phyloP scores from a whole-genome alignment of 2,888 invertebrate genomes.

The Zaprionus bogoriensis region DNA sequence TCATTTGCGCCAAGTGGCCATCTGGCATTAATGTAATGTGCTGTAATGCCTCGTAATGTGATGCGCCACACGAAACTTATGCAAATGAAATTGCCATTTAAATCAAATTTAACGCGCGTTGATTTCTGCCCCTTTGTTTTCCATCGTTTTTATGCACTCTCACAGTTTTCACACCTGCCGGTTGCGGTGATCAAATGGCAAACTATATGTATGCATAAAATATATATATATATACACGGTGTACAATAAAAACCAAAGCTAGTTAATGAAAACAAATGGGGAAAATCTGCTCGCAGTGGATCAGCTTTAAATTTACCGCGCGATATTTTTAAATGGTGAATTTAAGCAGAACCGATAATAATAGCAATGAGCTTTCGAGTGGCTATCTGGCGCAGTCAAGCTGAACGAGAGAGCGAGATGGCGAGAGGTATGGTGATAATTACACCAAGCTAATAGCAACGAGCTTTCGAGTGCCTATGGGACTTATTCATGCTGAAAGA shows the following conservation, averaged over 20 bases:
- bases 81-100: conserved; percentile 64
- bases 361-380: background rate
- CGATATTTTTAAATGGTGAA: background rate
- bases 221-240: no score
- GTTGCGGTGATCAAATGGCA: background rate
- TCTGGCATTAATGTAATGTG: conserved; percentile 59
- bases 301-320: background rate
- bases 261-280: no score
- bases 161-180: background rate
- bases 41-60: conserved; percentile 8
- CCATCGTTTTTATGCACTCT: conserved; percentile 20
- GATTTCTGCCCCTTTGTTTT: background rate
- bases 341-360: background rate
- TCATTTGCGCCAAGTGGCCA: conserved; percentile 59
- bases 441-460: background rate
- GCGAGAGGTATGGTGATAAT: no score
- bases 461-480: background rate
- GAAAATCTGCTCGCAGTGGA: no score
- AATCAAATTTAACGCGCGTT: conserved; percentile 55
- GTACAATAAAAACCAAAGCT: no score
- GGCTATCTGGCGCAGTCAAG: background rate
- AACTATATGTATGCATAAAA: no score
- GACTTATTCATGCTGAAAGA: no score
- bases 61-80: conserved; percentile 43
- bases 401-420: background rate